A percentile compares a stretch with the other conserved stretches of the same genome.
Conservation (phyloP, 2,797 vertebrate genomes). For the Urophycis tenuis region DNA sequence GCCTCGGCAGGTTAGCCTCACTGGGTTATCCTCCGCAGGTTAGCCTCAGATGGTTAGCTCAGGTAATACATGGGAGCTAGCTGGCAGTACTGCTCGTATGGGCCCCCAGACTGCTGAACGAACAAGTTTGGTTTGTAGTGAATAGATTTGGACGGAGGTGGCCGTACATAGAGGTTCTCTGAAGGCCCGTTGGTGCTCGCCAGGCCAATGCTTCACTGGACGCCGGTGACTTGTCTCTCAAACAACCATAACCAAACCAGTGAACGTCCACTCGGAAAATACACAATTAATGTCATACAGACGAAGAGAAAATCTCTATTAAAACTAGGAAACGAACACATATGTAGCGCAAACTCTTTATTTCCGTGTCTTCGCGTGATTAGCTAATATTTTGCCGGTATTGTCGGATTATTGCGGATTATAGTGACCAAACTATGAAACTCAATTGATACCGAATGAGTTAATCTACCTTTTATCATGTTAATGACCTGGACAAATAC, state of each 20-base stretch:
- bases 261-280: background rate
- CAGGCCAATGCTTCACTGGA: background rate
- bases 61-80: too few species aligned
- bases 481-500: background rate
- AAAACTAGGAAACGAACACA: background rate
- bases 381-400: background rate
- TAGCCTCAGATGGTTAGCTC: too few species aligned
- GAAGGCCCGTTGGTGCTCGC: background rate
- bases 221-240: background rate
- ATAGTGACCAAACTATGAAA: too few species aligned
- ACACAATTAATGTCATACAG: background rate
- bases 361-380: background rate
- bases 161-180: background rate
- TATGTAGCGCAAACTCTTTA: background rate
- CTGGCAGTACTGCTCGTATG: background rate
- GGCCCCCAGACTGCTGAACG: background rate
- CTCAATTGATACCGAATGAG: too few species aligned
- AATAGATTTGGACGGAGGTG: background rate
- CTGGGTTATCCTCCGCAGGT: too few species aligned
- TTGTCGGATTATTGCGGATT: background rate
- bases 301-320: background rate
- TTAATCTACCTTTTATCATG: background rate
- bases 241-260: background rate
- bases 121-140: background rate
- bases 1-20: constrained; percentile 25